Conservation (phyloP, 2,888 invertebrate species). For the Dorcus parallelipipedus region DNA sequence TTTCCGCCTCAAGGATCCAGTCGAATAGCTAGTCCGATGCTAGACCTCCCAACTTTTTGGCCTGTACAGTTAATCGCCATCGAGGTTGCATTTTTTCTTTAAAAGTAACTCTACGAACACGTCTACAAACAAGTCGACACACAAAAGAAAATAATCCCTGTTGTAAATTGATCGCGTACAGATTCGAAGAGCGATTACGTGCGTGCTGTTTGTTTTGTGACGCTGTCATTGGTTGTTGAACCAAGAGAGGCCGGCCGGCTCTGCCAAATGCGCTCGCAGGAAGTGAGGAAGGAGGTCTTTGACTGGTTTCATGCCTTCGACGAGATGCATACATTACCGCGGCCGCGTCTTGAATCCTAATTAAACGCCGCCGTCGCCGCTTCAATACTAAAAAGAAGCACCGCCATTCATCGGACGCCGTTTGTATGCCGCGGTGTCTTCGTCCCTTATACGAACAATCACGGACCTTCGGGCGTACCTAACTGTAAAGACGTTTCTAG, state of each 20-base stretch:
- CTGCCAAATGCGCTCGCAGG: constrained; percentile 28
- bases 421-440: constrained; percentile 8
- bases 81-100: background rate
- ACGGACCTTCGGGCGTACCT: constrained; percentile 15
- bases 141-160: background rate
- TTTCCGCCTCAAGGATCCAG: no score
- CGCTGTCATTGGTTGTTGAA: constrained; percentile 11
- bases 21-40: no score
- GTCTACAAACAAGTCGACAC: background rate
- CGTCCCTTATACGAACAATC: constrained; percentile 14
- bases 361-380: constrained; percentile 20
- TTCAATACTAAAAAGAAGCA: constrained; percentile 17
- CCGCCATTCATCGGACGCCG: constrained; percentile 18
- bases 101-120: background rate
- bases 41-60: no score
- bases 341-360: constrained; percentile 26
- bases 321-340: constrained; percentile 27
- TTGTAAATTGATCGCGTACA: background rate
- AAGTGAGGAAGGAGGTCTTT: constrained; percentile 24
- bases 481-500: constrained; percentile 13
- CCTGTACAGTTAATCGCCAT: no score
- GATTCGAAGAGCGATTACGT: constrained; percentile 10
- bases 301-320: constrained; percentile 24
- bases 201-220: constrained; percentile 12
- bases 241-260: constrained; percentile 10